A percentile compares a stretch with the other conserved stretches of the same genome.
Conservation (phyloP, 2,113 vertebrate genomes). For the Scatophagus argus region DNA sequence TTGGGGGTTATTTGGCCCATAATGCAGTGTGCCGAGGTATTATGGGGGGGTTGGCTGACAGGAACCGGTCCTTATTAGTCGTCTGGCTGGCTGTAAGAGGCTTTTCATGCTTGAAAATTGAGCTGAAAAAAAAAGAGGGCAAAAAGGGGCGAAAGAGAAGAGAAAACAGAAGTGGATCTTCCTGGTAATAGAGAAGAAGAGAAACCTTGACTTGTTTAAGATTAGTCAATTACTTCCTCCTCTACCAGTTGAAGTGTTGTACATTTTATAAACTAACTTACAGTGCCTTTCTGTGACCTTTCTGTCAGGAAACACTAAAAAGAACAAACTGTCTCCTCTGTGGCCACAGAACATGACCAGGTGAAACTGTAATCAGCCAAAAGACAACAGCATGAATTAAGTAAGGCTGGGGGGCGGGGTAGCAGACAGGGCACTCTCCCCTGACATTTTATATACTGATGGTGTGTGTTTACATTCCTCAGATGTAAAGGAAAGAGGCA, state of each 20-base stretch:
- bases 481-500: constrained; percentile 33
- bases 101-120: constrained; percentile 73
- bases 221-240: constrained; percentile 52
- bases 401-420: not conserved
- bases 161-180: constrained; percentile 57
- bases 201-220: constrained; percentile 31
- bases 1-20: constrained; percentile 70
- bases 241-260: not conserved
- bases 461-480: constrained; percentile 56
- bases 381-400: not conserved
- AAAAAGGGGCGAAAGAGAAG: constrained; percentile 42
- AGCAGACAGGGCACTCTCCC: not conserved
- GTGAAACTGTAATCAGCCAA: not conserved
- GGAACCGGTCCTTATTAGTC: constrained; percentile 80
- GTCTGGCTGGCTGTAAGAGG: constrained; percentile 77
- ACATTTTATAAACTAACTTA: not conserved
- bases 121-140: constrained; percentile 43
- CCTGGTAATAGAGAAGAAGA: constrained; percentile 18
- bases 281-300: not conserved
- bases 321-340: not conserved
- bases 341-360: not conserved
- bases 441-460: not conserved
- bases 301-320: not conserved
- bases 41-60: constrained; percentile 76
- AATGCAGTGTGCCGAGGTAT: constrained; percentile 75